Conservation (phyloP, 1,140 invertebrate genomes). For the Drosophila watanabei region DNA sequence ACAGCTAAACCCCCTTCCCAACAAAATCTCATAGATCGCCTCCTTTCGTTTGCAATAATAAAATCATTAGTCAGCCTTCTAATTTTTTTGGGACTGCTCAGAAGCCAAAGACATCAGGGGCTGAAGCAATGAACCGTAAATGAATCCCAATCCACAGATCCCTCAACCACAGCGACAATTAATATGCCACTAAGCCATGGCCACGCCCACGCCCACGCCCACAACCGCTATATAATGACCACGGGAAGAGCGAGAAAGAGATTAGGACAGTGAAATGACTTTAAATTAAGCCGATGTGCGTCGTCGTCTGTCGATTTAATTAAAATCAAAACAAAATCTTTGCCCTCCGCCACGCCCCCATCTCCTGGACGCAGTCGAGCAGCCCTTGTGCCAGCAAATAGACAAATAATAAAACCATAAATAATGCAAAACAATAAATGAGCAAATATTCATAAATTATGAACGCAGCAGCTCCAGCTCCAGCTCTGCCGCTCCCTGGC, state of each 20-base stretch:
- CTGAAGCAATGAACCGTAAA: slow-evolving; percentile 56
- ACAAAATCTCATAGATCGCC: background rate
- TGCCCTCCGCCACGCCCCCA: slow-evolving; percentile 33
- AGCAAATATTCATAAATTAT: slow-evolving; percentile 84
- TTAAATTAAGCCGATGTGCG: slow-evolving; percentile 75
- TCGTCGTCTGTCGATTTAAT: slow-evolving; percentile 74
- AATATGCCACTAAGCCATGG: slow-evolving; percentile 36
- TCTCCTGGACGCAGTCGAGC: background rate
- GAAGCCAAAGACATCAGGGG: background rate
- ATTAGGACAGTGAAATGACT: slow-evolving; percentile 71
- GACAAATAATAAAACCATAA: slow-evolving; percentile 78
- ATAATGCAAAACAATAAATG: slow-evolving; percentile 83
- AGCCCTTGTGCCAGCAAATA: slow-evolving; percentile 26
- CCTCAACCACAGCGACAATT: slow-evolving; percentile 40
- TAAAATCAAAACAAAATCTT: slow-evolving; percentile 82
- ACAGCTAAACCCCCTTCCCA: background rate
- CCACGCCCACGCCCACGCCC: slow-evolving; percentile 5
- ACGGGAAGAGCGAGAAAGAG: slow-evolving; percentile 30
- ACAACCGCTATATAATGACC: background rate
- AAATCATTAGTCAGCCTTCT: slow-evolving; percentile 36
- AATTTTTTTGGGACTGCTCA: background rate
- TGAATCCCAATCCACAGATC: slow-evolving; percentile 39
- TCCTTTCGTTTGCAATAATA: slow-evolving; percentile 16
- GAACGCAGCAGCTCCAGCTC: slow-evolving; percentile 56
- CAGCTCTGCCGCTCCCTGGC: background rate